Evolutionary conservation across 2,113 vertebrate genomes (phyloP).

Genomic region (Glareola pratincola): DNA sequence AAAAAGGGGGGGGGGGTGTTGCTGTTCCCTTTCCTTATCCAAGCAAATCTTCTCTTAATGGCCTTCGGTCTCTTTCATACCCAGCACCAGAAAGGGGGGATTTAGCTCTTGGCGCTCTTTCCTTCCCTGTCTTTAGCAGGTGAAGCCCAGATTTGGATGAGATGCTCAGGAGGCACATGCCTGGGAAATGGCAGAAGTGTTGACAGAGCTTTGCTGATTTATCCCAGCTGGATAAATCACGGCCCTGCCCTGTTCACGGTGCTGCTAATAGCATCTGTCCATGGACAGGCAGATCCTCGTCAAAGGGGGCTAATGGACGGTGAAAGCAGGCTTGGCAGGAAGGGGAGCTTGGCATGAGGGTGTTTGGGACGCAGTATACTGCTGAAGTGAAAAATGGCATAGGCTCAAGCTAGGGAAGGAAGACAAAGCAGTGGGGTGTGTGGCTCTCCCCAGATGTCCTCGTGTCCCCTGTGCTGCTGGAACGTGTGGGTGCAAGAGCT

Average conservation of each 20-base stretch:
- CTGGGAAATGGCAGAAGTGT: neutral
- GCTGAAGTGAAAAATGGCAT: neutral
- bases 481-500: accelerated
- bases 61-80: neutral
- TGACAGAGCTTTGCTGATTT: neutral
- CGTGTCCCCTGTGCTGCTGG: neutral
- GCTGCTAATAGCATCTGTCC: neutral
- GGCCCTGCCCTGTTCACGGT: neutral
- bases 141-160: neutral
- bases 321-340: neutral
- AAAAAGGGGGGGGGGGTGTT: neutral
- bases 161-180: neutral
- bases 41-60: neutral
- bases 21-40: neutral
- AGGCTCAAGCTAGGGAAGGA: neutral
- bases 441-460: neutral
- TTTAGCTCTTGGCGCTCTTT: neutral
- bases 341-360: neutral
- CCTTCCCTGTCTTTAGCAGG: neutral
- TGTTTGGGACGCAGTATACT: neutral
- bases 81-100: neutral
- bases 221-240: neutral
- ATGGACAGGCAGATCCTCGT: neutral
- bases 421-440: neutral
- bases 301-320: neutral